phyloP scores from a whole-genome alignment of 92 coral and sea anemone genomes.

The Pocillopora meandrina region DNA sequence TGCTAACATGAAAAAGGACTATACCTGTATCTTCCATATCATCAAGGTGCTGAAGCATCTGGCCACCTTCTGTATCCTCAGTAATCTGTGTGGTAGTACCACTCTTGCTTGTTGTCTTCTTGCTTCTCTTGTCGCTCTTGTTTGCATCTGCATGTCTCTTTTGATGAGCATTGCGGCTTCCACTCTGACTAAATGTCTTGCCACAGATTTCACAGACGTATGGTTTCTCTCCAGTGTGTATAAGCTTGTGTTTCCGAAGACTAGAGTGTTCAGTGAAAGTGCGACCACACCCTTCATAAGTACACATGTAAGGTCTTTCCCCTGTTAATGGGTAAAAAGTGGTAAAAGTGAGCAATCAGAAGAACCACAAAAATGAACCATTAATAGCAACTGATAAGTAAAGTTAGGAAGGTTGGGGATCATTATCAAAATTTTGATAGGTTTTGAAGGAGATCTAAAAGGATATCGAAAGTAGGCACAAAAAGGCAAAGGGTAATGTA shows the following conservation, averaged over 20 bases:
- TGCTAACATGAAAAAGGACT: not conserved
- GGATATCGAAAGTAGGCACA: too few relatives aligned
- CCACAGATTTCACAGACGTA: conserved; percentile 80
- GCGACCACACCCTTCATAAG: conserved; percentile 74
- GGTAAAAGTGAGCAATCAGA: not conserved
- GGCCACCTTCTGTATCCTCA: conserved; percentile 49
- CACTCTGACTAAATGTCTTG: conserved; percentile 88
- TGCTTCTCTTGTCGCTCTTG: conserved; percentile 14
- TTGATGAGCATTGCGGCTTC: conserved; percentile 88
- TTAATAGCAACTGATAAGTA: too few relatives aligned
- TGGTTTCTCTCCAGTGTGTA: conserved; percentile 91
- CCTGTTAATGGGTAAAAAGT: conserved; percentile 41
- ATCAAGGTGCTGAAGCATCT: conserved; percentile 49
- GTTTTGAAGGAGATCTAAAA: too few relatives aligned
- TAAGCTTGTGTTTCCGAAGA: conserved; percentile 84
- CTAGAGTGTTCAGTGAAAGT: conserved; percentile 92
- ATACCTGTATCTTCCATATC: conserved; percentile 53
- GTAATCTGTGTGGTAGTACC: conserved; percentile 25
- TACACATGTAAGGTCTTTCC: conserved; percentile 79
- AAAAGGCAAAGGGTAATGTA: not conserved
- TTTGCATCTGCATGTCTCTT: conserved; percentile 55
- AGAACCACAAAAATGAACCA: not conserved
- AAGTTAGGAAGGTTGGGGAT: too few relatives aligned
- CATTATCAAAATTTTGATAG: too few relatives aligned
- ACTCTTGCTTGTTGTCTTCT: conserved; percentile 32